A percentile compares a stretch with the other conserved stretches of the same genome.
These are phyloP conservation scores for Verasper variegatus DNA, from an alignment of 2,113 vertebrate genomes.

Conservation along the genomic window DNA sequence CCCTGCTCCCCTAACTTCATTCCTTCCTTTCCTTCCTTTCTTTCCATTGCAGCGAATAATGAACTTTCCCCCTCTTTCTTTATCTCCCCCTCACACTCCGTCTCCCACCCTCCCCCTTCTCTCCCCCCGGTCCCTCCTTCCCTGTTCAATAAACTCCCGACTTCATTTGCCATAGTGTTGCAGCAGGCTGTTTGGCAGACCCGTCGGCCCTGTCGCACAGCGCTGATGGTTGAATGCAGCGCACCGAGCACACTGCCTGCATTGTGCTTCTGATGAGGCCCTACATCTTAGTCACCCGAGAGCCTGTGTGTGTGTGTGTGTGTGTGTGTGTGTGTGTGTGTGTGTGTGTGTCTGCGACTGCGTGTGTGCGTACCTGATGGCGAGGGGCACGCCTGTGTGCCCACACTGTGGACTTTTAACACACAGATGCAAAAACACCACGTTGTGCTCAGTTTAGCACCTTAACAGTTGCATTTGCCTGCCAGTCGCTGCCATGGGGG, in stretches of 20 bases:
- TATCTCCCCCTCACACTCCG: conserved; percentile 23
- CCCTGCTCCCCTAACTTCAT: not conserved
- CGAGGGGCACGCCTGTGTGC: conserved; percentile 8
- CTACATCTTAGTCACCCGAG: conserved; percentile 65
- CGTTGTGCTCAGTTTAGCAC: no score
- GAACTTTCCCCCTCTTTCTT: conserved; percentile 49
- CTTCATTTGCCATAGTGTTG: conserved; percentile 68
- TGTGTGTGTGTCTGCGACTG: conserved; percentile 11
- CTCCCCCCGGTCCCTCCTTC: conserved; percentile 24
- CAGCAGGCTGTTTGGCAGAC: conserved; percentile 70
- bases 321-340: no score
- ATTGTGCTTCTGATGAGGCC: conserved; percentile 74
- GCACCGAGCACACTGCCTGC: conserved; percentile 66
- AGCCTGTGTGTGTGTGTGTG: conserved; percentile 11
- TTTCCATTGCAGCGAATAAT: conserved; percentile 44
- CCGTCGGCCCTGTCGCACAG: conserved; percentile 55
- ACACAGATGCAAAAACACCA: conserved; percentile 7
- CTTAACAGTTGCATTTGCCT: not conserved
- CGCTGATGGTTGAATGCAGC: conserved; percentile 55
- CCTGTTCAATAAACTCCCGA: conserved; percentile 65
- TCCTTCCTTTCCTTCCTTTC: not conserved
- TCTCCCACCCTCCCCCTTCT: not conserved
- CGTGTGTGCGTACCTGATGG: conserved; percentile 32
- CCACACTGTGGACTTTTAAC: not conserved
- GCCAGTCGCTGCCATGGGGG: conserved; percentile 5